phyloP scores from a whole-genome alignment of 2,888 invertebrate species.

The Nomada goodeniana region DNA sequence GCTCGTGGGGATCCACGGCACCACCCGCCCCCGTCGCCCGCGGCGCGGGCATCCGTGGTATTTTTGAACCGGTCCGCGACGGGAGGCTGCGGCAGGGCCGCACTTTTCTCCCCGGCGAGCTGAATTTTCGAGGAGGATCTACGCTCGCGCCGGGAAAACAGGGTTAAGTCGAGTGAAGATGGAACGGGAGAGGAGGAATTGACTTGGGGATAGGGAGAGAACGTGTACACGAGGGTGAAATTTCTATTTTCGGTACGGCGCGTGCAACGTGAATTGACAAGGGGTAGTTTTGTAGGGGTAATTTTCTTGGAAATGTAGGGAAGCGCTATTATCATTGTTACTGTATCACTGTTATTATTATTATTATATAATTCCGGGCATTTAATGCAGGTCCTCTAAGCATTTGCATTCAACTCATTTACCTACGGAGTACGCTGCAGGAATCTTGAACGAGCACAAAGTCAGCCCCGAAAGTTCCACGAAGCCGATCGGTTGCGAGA shows the following conservation, averaged over 20 bases:
- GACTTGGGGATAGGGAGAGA: too few relatives aligned
- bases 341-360: too few relatives aligned
- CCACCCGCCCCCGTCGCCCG: constrained; percentile 73
- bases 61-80: constrained; percentile 84
- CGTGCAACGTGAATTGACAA: too few relatives aligned
- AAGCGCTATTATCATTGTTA: too few relatives aligned
- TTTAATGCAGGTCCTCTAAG: too few relatives aligned
- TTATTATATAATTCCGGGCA: too few relatives aligned
- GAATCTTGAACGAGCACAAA: not conserved
- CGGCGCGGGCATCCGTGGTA: constrained; percentile 82
- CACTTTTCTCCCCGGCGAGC: constrained; percentile 67
- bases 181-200: too few relatives aligned
- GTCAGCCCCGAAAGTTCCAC: too few relatives aligned
- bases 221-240: too few relatives aligned
- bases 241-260: too few relatives aligned
- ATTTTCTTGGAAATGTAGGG: too few relatives aligned
- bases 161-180: not conserved
- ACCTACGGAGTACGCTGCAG: not conserved
- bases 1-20: not conserved
- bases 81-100: constrained; percentile 81
- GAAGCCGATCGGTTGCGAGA: not conserved
- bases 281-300: too few relatives aligned
- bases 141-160: not conserved
- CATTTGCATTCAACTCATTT: not conserved
- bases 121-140: constrained; percentile 61